Evolutionary conservation across 2,888 invertebrate genomes (phyloP).

Genomic region (Lydus trimaculatus): DNA sequence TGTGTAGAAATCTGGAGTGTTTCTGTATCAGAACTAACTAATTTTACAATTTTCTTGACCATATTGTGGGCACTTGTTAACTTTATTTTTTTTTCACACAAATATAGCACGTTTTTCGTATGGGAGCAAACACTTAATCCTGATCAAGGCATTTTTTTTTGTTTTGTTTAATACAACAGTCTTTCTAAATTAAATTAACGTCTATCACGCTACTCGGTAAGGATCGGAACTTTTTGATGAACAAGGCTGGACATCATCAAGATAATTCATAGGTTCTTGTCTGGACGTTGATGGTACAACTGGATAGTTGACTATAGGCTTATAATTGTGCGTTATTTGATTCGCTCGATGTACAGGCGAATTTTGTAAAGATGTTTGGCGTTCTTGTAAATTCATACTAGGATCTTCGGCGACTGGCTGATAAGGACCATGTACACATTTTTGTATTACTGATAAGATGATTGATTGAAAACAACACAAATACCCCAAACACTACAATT

Average conservation of each 20-base stretch:
- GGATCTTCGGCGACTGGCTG: slow-evolving; percentile 70
- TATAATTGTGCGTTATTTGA: slow-evolving; percentile 60
- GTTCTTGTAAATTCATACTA: slow-evolving; percentile 64
- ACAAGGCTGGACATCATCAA: slow-evolving; percentile 62
- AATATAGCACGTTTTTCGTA: not conserved
- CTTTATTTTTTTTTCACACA: not conserved
- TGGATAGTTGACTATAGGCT: slow-evolving; percentile 55
- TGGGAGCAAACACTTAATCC: slow-evolving; percentile 20
- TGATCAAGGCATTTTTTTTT: slow-evolving; percentile 31
- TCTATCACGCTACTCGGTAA: slow-evolving; percentile 58
- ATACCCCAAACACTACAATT: slow-evolving; percentile 68
- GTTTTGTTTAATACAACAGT: slow-evolving; percentile 23
- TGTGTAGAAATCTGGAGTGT: slow-evolving; percentile 25
- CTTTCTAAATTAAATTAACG: slow-evolving; percentile 26
- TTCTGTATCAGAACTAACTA: not conserved
- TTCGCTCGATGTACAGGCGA: slow-evolving; percentile 56
- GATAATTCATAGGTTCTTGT: slow-evolving; percentile 56
- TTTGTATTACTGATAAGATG: slow-evolving; percentile 66
- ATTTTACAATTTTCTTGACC: slow-evolving; percentile 2
- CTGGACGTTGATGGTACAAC: slow-evolving; percentile 63
- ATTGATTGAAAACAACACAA: slow-evolving; percentile 68
- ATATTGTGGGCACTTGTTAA: not conserved
- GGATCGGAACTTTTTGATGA: slow-evolving; percentile 60
- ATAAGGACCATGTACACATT: slow-evolving; percentile 66
- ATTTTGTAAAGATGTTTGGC: slow-evolving; percentile 52